phyloP scores from a whole-genome alignment of 2,888 invertebrate species.

The Scaptomyza parva region DNA sequence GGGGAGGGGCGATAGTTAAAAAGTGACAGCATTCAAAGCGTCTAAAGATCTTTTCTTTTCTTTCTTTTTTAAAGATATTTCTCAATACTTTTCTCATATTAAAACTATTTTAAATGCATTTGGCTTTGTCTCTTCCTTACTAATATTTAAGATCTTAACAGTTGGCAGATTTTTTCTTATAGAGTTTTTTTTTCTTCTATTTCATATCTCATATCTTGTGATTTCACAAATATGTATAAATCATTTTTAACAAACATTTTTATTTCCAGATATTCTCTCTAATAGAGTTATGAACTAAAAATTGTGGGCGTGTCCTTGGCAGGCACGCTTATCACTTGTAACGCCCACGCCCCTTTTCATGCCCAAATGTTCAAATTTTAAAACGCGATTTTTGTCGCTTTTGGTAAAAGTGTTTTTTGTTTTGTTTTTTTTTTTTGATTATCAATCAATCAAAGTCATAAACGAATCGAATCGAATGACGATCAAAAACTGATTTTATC shows the following conservation, averaged over 20 bases:
- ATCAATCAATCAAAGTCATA: conserved; percentile 84
- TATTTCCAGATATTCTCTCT: neutral
- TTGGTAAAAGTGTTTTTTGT: conserved; percentile 58
- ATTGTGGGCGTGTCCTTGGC: conserved; percentile 37
- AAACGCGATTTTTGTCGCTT: neutral
- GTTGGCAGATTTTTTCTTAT: conserved; percentile 8
- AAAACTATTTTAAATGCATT: conserved; percentile 10
- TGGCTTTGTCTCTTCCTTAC: neutral
- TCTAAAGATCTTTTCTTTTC: conserved; percentile 33
- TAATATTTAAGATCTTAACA: conserved; percentile 5
- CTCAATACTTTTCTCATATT: conserved; percentile 38
- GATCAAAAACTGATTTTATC: conserved; percentile 56
- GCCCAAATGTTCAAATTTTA: conserved; percentile 58
- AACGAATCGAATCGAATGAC: conserved; percentile 57
- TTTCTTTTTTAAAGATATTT: conserved; percentile 34
- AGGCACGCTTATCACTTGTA: neutral
- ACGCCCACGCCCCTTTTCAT: conserved; percentile 26
- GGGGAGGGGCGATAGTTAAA: conserved; percentile 3
- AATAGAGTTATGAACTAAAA: conserved; percentile 24
- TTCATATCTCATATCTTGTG: neutral
- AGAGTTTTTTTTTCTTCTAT: neutral
- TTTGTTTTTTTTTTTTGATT: too few relatives aligned
- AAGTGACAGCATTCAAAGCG: conserved; percentile 43
- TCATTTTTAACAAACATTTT: neutral
- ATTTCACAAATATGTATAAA: neutral